Evolutionary conservation across 2,888 invertebrate genomes (phyloP), one percentile per base, ranked within the genome.

Genomic region (Blastobasis adustella): DNA sequence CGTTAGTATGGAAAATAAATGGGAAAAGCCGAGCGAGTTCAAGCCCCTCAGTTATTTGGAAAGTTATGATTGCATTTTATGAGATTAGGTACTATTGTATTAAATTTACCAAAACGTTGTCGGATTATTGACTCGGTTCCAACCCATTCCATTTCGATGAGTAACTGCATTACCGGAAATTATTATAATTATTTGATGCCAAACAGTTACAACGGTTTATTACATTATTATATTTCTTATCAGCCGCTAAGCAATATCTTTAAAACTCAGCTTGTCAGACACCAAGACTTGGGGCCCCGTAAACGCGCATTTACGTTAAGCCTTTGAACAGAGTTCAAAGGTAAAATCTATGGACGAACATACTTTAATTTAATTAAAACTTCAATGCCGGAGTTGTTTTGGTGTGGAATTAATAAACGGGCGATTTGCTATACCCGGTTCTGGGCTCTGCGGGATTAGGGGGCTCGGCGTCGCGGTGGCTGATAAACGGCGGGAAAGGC

Each of bases 21-120:
- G 58, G 59, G 60, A 23, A 23, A 23, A 2, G 60, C 8, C n/a
- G 39, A 55, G 57, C 55, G 59, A 62, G 65, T 63, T 61, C 55
- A 56, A 63, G 61, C 57, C 9, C 46, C 45, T n/a, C 36, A 23
- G 39, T 48, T 36, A 66, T 65, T 64, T 66, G 67, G 64, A 23
- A 74, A 73, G 71, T 72, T 75, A 67, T 77, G 75, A 76, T 75
- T 65, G 69, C 71, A 70, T 63, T 74, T 75, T 72, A 72, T 74
- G 55, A 62, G 67, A 73, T 71, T 23, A 23, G 23, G 23, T 23
- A 23, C 23, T 23, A 23, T 23, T 23, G 3, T 23, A 23, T 23
- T 23, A 2, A 23, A n/a, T n/a, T n/a, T n/a, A n/a, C n/a, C 23
- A 23, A 23, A 23, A 23, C 23, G 23, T 23, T 23, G 23, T 23